Evolutionary conservation across 92 coral and sea anemone genomes (phyloP).

Genomic region (Zoanthus sansibaricus): DNA sequence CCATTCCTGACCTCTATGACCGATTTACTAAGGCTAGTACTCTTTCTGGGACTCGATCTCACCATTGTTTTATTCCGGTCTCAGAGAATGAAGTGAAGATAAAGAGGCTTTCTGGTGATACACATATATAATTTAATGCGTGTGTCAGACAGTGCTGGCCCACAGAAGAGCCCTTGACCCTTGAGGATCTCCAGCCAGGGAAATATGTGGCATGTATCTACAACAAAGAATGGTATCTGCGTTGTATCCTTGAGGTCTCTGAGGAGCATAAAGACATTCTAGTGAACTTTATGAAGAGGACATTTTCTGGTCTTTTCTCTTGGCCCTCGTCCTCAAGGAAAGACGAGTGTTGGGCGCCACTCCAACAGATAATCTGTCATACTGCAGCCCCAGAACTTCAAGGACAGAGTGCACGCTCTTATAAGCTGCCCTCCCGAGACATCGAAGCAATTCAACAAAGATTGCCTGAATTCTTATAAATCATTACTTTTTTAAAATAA

Average conservation of each 20-base stretch:
- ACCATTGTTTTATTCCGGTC: constrained; percentile 17
- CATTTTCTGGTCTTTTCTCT: constrained; percentile 10
- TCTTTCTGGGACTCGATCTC: constrained; percentile 25
- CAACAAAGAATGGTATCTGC: not conserved
- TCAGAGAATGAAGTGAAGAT: constrained; percentile 16
- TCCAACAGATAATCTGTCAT: constrained; percentile 16
- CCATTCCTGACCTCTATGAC: constrained; percentile 3
- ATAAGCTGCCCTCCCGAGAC: constrained; percentile 19
- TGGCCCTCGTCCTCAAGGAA: constrained; percentile 26
- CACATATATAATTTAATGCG: not conserved
- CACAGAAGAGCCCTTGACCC: constrained; percentile 34
- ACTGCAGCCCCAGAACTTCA: constrained; percentile 14
- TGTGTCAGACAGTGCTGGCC: constrained; percentile 37
- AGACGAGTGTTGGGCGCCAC: constrained; percentile 37
- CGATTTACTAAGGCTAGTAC: constrained; percentile 9
- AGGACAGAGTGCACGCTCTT: not conserved
- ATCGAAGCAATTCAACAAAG: constrained; percentile 22
- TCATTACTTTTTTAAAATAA: not conserved
- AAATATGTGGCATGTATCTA: constrained; percentile 16
- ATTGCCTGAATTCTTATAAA: constrained; percentile 16
- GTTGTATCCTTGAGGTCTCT: constrained; percentile 32
- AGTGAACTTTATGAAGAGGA: constrained; percentile 30
- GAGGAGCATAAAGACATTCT: constrained; percentile 18
- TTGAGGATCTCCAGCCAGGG: constrained; percentile 32
- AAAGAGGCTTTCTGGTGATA: constrained; percentile 36